These are phyloP conservation scores for Eurytoma adleriae DNA, from an alignment of 2,888 invertebrate species.

Conservation along the genomic window DNA sequence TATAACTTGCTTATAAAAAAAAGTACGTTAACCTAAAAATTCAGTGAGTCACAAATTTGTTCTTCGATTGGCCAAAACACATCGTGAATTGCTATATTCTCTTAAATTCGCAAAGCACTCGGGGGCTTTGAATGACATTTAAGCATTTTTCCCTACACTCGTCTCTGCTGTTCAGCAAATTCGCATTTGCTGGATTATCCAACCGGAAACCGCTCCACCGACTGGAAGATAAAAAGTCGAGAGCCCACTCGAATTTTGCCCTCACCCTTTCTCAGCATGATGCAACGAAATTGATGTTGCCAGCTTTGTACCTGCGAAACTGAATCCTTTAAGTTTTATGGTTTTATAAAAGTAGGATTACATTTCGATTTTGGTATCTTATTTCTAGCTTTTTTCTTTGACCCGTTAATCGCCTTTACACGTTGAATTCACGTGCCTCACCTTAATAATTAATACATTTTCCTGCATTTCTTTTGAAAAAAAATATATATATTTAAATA, in stretches of 20 bases:
- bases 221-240: slow-evolving; percentile 6
- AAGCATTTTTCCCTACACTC: background rate
- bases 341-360: slow-evolving; percentile 33
- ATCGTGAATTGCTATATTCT: background rate
- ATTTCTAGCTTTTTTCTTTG: background rate
- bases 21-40: background rate
- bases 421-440: too few species aligned
- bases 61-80: background rate
- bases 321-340: slow-evolving; percentile 43
- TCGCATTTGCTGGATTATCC: slow-evolving; percentile 5
- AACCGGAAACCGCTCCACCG: slow-evolving; percentile 2
- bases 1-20: too few species aligned
- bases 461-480: background rate
- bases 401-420: slow-evolving; percentile 8
- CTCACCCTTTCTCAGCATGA: background rate
- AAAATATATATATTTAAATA: background rate
- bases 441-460: background rate
- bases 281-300: background rate
- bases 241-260: slow-evolving; percentile 12
- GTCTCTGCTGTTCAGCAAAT: background rate
- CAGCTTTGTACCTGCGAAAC: slow-evolving; percentile 7
- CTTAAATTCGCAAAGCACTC: background rate
- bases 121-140: too few species aligned
- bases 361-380: background rate
- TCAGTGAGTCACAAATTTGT: background rate